Conservation (phyloP, 2,113 vertebrate species). For the Orientallactaga bullata region DNA sequence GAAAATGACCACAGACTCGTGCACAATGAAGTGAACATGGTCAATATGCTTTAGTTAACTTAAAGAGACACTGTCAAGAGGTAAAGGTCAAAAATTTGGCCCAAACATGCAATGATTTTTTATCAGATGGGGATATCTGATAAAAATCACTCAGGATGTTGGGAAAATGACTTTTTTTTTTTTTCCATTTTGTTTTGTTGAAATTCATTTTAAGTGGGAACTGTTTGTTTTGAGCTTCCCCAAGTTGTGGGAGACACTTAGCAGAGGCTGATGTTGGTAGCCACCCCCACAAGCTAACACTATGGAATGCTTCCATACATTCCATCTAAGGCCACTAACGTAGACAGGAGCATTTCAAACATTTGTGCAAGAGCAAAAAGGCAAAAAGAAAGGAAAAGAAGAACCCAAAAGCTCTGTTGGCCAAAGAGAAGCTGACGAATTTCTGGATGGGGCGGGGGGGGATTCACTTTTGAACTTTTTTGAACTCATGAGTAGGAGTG, state of each 20-base stretch:
- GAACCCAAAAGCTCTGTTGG: conserved; percentile 72
- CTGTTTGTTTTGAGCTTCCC: conserved; percentile 77
- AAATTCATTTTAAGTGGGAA: conserved; percentile 55
- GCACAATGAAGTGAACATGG: conserved; percentile 80
- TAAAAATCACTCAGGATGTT: conserved; percentile 66
- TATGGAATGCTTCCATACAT: conserved; percentile 45
- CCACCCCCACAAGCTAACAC: neutral
- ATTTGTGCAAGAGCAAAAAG: conserved; percentile 83
- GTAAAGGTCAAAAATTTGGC: conserved; percentile 75
- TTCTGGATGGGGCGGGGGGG: conserved; percentile 72
- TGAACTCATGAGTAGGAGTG: conserved; percentile 78
- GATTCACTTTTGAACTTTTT: conserved; percentile 75
- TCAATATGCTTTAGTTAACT: conserved; percentile 74
- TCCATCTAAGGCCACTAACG: conserved; percentile 64
- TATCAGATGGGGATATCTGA: conserved; percentile 78
- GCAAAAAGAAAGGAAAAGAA: conserved; percentile 67
- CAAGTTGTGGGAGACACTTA: conserved; percentile 52
- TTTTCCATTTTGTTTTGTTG: neutral
- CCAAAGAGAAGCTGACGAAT: conserved; percentile 80
- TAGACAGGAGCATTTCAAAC: conserved; percentile 74
- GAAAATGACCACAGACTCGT: conserved; percentile 77
- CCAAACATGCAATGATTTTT: conserved; percentile 72
- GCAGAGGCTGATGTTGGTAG: conserved; percentile 42
- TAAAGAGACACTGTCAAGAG: conserved; percentile 81
- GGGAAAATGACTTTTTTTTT: neutral